These are phyloP conservation scores for Lucifuga dentata DNA, from an alignment of 2,113 vertebrate genomes.

Conservation along the genomic window DNA sequence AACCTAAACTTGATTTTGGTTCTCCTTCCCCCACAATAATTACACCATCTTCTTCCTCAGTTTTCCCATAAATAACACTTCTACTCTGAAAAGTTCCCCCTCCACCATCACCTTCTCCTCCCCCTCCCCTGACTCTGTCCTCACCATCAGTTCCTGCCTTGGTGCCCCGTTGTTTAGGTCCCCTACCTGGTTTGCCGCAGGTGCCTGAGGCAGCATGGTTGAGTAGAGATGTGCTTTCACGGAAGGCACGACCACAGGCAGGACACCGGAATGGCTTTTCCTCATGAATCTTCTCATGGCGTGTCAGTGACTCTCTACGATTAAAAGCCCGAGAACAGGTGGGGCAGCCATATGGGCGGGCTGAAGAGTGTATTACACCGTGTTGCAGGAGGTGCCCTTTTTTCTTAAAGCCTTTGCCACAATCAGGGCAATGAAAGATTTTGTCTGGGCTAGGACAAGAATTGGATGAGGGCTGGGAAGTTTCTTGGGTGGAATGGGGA, in stretches of 20 bases:
- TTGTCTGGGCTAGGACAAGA: slow-evolving; percentile 85
- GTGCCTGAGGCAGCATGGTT: slow-evolving; percentile 92
- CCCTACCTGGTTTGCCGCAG: slow-evolving; percentile 86
- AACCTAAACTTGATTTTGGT: slow-evolving; percentile 78
- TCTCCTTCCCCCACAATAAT: slow-evolving; percentile 81
- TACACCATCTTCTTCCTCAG: slow-evolving; percentile 82
- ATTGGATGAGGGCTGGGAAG: slow-evolving; percentile 67
- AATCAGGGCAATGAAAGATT: slow-evolving; percentile 88
- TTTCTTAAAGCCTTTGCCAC: slow-evolving; percentile 95
- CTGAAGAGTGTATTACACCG: slow-evolving; percentile 93
- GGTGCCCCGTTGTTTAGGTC: slow-evolving; percentile 80
- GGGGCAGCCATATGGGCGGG: slow-evolving; percentile 91
- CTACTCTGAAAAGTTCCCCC: slow-evolving; percentile 83
- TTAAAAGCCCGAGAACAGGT: slow-evolving; percentile 93
- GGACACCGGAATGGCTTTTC: slow-evolving; percentile 90
- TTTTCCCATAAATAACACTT: slow-evolving; percentile 82
- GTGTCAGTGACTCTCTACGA: slow-evolving; percentile 93
- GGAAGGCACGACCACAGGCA: slow-evolving; percentile 92
- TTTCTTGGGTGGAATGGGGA: slow-evolving; percentile 84
- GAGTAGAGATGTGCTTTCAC: slow-evolving; percentile 90
- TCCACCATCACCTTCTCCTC: slow-evolving; percentile 80
- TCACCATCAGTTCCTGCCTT: slow-evolving; percentile 82
- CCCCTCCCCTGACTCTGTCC: slow-evolving; percentile 79
- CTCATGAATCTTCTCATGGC: slow-evolving; percentile 94
- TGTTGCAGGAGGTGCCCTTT: slow-evolving; percentile 96